Percentiles rank a stretch among this genome's conserved stretches.
Conservation (phyloP, 2,888 invertebrate genomes). For the Cynaeus angustus region DNA sequence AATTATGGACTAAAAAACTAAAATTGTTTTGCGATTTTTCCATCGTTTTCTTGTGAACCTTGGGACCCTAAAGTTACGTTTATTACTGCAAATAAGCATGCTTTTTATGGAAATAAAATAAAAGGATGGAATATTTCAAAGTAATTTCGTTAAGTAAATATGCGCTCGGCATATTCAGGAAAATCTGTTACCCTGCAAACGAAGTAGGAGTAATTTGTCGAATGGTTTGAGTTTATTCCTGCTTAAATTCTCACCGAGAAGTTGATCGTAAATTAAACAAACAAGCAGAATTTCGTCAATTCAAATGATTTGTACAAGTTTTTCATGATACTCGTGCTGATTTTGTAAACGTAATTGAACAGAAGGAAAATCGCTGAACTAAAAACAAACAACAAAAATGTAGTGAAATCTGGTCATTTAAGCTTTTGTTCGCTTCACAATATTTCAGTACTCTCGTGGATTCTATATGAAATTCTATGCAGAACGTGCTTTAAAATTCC, state of each 20-base stretch:
- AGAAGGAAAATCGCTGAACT: neutral
- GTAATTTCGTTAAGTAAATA: slow-evolving; percentile 12
- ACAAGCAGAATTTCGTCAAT: slow-evolving; percentile 10
- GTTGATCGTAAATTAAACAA: slow-evolving; percentile 25
- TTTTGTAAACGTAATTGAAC: neutral
- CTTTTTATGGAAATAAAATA: neutral
- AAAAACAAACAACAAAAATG: neutral
- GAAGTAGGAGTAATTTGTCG: slow-evolving; percentile 7
- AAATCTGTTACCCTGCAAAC: neutral
- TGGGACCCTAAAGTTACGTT: too few relatives aligned
- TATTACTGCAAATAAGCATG: neutral
- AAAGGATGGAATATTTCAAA: slow-evolving; percentile 2
- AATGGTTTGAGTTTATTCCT: slow-evolving; percentile 6
- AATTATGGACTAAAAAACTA: too few relatives aligned
- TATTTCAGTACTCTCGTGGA: neutral
- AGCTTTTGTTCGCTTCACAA: slow-evolving; percentile 5
- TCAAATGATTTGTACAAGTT: slow-evolving; percentile 4
- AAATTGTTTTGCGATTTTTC: too few relatives aligned
- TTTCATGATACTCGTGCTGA: neutral
- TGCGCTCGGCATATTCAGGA: neutral
- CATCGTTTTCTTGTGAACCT: too few relatives aligned
- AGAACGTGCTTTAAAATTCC: slow-evolving; percentile 7
- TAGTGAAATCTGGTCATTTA: neutral
- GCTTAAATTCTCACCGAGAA: neutral
- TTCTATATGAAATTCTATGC: slow-evolving; percentile 5